Conservation (phyloP, 2,797 vertebrate genomes). For the Threskiornis aethiopicus region DNA sequence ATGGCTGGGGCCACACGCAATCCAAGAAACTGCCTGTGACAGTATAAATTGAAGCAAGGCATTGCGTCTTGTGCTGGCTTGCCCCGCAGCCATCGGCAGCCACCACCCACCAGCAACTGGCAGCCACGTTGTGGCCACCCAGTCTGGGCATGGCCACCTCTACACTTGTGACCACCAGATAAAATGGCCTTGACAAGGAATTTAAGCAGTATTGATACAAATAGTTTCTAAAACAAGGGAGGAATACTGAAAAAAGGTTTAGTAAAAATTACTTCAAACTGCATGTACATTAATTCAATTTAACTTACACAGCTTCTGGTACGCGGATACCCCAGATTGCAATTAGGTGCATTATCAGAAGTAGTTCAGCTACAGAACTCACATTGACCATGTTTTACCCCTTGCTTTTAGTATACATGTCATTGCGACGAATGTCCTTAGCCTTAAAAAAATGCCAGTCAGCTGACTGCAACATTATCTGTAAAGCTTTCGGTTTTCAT, state of each 20-base stretch:
- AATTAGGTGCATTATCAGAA: not conserved
- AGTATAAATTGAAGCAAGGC: not conserved
- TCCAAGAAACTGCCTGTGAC: not conserved
- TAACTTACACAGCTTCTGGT: not conserved
- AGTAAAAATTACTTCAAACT: not conserved
- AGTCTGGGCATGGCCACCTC: fast-evolving
- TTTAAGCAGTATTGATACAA: not conserved
- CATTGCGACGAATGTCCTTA: not conserved
- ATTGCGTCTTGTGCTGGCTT: fast-evolving
- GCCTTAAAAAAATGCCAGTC: not conserved
- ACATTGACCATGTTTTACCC: not conserved
- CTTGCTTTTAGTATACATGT: not conserved
- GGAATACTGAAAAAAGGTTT: not conserved
- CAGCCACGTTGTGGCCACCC: not conserved
- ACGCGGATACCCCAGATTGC: not conserved
- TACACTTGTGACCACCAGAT: not conserved
- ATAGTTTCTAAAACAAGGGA: not conserved
- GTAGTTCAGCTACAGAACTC: not conserved
- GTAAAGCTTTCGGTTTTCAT: not conserved
- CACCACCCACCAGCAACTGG: not conserved
- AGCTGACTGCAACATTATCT: not conserved
- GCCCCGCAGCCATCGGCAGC: not conserved
- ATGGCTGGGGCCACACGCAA: fast-evolving
- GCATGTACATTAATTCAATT: not conserved
- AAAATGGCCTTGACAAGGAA: not conserved